Percentiles rank a stretch among this genome's conserved stretches.
Conservation (phyloP, 2,797 vertebrate species). For the Lindbergichthys nudifrons region DNA sequence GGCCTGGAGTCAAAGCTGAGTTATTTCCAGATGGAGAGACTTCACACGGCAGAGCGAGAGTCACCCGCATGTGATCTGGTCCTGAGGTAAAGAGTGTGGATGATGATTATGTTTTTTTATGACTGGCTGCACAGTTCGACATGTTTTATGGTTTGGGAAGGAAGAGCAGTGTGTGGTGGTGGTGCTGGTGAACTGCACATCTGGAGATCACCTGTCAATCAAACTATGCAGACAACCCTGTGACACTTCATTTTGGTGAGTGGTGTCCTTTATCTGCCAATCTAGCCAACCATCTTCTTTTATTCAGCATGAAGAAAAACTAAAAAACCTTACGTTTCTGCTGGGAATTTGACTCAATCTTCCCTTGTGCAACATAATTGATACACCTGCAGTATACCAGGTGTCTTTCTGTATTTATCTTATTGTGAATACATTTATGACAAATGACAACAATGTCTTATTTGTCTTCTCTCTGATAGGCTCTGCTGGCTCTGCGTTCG, state of each 20-base stretch:
- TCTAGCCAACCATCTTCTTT: not conserved
- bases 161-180: constrained; percentile 9
- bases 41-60: constrained; percentile 44
- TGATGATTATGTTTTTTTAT: constrained; percentile 32
- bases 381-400: too few relatives aligned
- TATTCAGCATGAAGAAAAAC: not conserved
- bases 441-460: too few relatives aligned
- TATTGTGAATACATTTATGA: too few relatives aligned
- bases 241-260: not conserved
- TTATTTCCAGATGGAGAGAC: constrained; percentile 69
- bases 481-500: constrained; percentile 52
- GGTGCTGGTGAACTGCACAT: constrained; percentile 12
- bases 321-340: not conserved
- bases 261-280: not conserved
- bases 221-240: not conserved
- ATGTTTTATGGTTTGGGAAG: constrained; percentile 37
- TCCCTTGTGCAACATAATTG: not conserved
- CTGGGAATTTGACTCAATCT: not conserved
- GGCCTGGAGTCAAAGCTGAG: constrained; percentile 43
- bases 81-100: constrained; percentile 36
- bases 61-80: constrained; percentile 40
- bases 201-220: constrained; percentile 28
- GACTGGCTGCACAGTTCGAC: constrained; percentile 17
- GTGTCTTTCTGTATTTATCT: not conserved
- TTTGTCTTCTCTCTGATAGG: constrained; percentile 21